Conservation (phyloP, 2,888 invertebrate genomes). For the Leptopilina drosophilae region DNA sequence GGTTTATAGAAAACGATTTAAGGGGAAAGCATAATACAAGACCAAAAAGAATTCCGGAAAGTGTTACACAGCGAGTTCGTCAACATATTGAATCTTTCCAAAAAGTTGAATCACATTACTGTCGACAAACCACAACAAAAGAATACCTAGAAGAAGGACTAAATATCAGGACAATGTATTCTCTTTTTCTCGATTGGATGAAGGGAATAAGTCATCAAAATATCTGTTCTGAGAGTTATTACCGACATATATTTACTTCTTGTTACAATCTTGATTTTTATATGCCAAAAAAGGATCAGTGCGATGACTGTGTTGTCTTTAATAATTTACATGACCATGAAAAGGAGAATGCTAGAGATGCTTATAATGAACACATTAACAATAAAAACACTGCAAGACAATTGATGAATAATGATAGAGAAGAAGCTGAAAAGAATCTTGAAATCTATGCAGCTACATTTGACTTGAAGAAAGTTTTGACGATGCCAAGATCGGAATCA, state of each 20-base stretch:
- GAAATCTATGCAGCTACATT: conserved; percentile 33
- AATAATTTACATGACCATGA: neutral
- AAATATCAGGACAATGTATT: conserved; percentile 45
- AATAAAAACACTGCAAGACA: conserved; percentile 27
- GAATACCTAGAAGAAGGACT: conserved; percentile 50
- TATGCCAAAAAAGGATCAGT: conserved; percentile 46
- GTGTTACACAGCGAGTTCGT: conserved; percentile 23
- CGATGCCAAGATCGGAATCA: conserved; percentile 35
- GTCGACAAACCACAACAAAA: conserved; percentile 36
- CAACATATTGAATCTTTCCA: conserved; percentile 44
- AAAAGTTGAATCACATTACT: conserved; percentile 48
- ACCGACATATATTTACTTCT: conserved; percentile 48
- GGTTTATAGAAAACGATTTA: too few species aligned
- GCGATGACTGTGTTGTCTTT: conserved; percentile 29
- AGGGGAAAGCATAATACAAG: conserved; percentile 43
- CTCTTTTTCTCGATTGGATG: conserved; percentile 40
- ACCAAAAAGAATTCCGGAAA: conserved; percentile 35
- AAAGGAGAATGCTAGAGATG: conserved; percentile 15
- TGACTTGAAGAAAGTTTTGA: conserved; percentile 39
- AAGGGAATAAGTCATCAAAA: conserved; percentile 2
- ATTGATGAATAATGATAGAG: conserved; percentile 48
- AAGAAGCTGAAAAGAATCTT: conserved; percentile 22
- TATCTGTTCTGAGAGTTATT: conserved; percentile 26
- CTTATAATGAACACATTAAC: conserved; percentile 2
- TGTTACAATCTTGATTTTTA: conserved; percentile 48